Evolutionary conservation across 2,888 invertebrate species (phyloP), one percentile per base, ranked within the genome.

Genomic region (Fissipunctia ypsillon): DNA sequence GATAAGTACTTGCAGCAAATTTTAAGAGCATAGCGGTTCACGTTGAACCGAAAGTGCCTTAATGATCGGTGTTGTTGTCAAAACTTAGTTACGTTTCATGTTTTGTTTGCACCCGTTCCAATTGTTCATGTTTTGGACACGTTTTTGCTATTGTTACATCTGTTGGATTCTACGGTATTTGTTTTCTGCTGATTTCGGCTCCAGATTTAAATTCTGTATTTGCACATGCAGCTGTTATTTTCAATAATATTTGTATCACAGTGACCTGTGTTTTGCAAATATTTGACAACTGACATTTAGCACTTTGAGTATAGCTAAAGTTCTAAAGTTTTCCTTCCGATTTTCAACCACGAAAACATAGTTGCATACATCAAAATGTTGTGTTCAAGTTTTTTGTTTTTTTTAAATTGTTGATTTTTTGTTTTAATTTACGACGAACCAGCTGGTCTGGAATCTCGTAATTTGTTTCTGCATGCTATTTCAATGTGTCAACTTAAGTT

Each of bases 11-110:
- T 68, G 70, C 64, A 76, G 69, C 54, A 84, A 81, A 70, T 61
- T 72, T 81, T 77, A 76, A 63, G 74, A 75, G 82, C 80, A 83
- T 79, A 66, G 57, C 73, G 82, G 72, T 86, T 87, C 86, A 84
- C 82, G 84, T 83, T 78, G 83, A 83, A 85, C 86, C 69, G 72
- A 84, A 85, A 91, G 87, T 89, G 94, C 95, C 96, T 96, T 95
- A 96, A 96, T 96, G 94, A 90, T 93, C 95, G 95, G 95, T 93
- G 89, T 93, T 94, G 93, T 93, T 90, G 90, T 92, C 90, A 86
- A 89, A 86, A 88, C 82, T 90, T 87, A 86, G 91, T 93, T 93
- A 90, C 87, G 87, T 88, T 88, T 87, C 87, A 88, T 87, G 90
- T 92, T 92, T 83, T 87, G 87, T 91, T 91, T 88, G 86, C 86